Base-by-base conservation (phyloP, 2,797 vertebrate species). In the Coendou prehensilis region DNA sequence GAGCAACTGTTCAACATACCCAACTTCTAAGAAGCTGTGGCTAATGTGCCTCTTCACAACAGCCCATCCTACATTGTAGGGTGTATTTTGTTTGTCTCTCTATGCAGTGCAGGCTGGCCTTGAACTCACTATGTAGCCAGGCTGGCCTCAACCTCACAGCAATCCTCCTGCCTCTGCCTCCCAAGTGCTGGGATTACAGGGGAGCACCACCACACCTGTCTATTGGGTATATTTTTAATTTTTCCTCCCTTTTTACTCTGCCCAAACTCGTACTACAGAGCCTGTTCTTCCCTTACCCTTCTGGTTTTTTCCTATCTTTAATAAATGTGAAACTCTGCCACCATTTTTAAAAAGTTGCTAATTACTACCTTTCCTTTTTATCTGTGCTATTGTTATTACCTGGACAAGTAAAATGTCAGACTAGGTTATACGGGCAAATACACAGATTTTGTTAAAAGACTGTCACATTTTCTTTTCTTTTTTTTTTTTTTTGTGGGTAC, bases 341-440 rank as follows among this genome's bases (percentile, higher is more conserved):
- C 9, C 22, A 47, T 14, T 75, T 73, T 22, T 23, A 17, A 30
- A 50, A 63, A 86, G 59, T 71, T 93, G 28, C 41, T 94, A 88
- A 85, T 85, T 89, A 87, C 86, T 50, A 86, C 13, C 4, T 71
- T 91, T 61, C 71, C 54, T 95, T 82, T 95, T 81, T 76, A 96
- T 69, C 76, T 82, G 10, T 75, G 76, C 47, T 52, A 28, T 76
- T 52, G 41, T 75, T 30, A 78, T 28, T 50, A 52, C 33, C 1
- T 33, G 3, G 37, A 73, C 23, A 92, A 73, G 10, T 61, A 52
- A 96, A 95, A 92, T 11, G 56, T 64, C 69, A 92, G n/a, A 95
- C 83, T 10, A 59, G 9, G 82, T 23, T 88, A 79, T 28, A 79
- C 0, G 37, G 33, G 79, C 23, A 91, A 87, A 78, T 56, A 81